Conservation (phyloP, 2,888 invertebrate genomes). For the Pemphredon lugubris region DNA sequence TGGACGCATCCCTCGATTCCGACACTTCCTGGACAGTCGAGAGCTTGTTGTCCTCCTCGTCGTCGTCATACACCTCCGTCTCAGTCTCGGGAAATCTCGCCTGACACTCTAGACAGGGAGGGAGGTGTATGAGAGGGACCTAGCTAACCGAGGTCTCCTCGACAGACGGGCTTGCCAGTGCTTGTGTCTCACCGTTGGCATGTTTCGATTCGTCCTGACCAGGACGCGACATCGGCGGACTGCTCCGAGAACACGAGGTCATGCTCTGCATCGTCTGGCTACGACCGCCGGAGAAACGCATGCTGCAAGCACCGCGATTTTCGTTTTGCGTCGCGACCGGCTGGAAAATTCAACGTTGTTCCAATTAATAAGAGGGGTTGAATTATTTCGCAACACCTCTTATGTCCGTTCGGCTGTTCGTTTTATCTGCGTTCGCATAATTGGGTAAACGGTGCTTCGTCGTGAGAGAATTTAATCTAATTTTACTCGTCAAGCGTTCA, state of each 20-base stretch:
- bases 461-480: no score
- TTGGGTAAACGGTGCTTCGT: no score
- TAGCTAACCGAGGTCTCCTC: constrained; percentile 78
- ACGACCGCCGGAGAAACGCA: constrained; percentile 81
- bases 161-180: constrained; percentile 75
- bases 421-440: no score
- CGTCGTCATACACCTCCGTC: constrained; percentile 68
- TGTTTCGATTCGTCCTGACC: constrained; percentile 68
- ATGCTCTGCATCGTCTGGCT: constrained; percentile 83
- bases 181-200: constrained; percentile 74
- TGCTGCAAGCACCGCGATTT: constrained; percentile 80
- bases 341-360: constrained; percentile 43
- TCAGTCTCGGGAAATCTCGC: constrained; percentile 56
- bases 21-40: constrained; percentile 67
- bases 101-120: constrained; percentile 67
- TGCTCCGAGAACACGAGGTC: constrained; percentile 79
- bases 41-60: constrained; percentile 55
- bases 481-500: no score
- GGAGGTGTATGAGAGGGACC: constrained; percentile 74
- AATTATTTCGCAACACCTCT: no score
- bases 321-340: constrained; percentile 70
- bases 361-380: neutral
- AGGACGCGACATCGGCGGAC: constrained; percentile 70
- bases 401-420: no score
- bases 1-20: constrained; percentile 62